Base-by-base conservation (phyloP, 2,113 vertebrate genomes). In the Apistogramma diplotaenia region DNA sequence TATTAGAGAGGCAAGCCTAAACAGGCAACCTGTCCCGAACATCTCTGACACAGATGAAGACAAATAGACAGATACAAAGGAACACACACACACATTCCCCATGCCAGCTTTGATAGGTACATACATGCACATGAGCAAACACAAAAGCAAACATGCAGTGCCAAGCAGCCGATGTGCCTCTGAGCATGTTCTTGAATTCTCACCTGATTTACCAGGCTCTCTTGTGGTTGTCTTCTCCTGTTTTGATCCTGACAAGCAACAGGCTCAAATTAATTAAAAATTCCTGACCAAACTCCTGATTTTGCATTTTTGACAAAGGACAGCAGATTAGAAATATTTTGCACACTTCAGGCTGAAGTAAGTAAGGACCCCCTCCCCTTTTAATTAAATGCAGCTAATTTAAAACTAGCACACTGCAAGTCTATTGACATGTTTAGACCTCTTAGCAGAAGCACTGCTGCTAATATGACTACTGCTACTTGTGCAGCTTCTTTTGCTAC, bases 171-270 rank as follows among this genome's bases (percentile, higher is more conserved):
- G 4, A 27, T 56, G 33, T 58, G 74, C 51, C 40, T 43, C 25
- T 49, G 46, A 76, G 8, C 70, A 55, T 29, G 0, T 85, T 56
- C 37, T 6, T 73, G 73, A 83, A 90, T 89, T 95, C 95, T 96
- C 97, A 99, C 98, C 98, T 97, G 96, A 31, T 96, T 96, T 99
- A 89, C 96, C 97, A 15, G 96, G 97, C 93, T 99, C 98, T 90
- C 95, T 92, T 33, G 96, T 96, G 5, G 96, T 96, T 0, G 95
- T 54, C 82, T 96, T 96, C 70, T 98, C 97, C 71, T 91, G 96
- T 87, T 96, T 78, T 21, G 98, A 96, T 71, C 97, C 98, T 99
- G 82, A 76, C 92, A 92, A 85, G 59, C 33, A 35, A 79, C 25
- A 76, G 21, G 8, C 49, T 81, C 6, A 72, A 79, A 87, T 80